phyloP scores from a whole-genome alignment of 2,113 vertebrate species.

The Muscicapa adusta region DNA sequence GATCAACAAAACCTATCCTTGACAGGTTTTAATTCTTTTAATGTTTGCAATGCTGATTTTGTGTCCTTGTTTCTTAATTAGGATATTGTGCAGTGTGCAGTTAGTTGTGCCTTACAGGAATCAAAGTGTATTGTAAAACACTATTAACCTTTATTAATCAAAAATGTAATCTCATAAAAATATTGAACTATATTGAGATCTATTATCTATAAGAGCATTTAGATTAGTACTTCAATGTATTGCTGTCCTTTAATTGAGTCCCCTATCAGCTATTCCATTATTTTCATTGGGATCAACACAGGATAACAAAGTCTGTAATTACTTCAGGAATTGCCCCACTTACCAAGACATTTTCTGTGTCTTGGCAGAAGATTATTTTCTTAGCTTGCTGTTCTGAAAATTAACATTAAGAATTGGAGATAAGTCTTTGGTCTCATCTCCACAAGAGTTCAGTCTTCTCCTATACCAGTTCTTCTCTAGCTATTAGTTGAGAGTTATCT shows the following conservation, averaged over 20 bases:
- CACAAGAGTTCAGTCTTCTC: neutral
- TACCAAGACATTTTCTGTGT: neutral
- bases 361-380: neutral
- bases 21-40: neutral
- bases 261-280: neutral
- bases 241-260: neutral
- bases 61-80: neutral
- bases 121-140: neutral
- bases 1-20: neutral
- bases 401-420: neutral
- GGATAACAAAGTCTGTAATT: neutral
- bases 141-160: constrained; percentile 18
- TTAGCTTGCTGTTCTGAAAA: neutral
- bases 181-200: neutral
- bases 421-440: neutral
- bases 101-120: neutral
- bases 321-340: neutral
- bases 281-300: neutral
- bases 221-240: neutral
- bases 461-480: neutral
- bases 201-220: neutral
- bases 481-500: neutral
- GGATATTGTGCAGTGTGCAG: neutral
- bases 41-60: neutral
- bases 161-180: constrained; percentile 25